Evolutionary conservation across 2,797 vertebrate species (phyloP), one percentile per base, ranked within the genome.

Genomic region (Cyprinella venusta): DNA sequence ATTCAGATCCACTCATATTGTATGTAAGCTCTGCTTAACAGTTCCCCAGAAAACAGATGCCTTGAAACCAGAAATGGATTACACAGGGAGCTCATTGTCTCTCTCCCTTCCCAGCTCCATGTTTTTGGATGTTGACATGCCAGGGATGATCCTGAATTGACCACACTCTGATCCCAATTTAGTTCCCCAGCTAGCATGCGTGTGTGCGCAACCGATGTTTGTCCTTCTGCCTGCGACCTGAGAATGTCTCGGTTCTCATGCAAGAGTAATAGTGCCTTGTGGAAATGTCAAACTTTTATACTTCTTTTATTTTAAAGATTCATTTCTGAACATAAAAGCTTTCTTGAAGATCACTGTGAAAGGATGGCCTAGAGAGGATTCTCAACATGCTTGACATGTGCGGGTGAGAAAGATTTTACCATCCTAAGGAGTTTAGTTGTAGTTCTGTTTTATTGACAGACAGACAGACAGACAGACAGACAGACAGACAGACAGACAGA

Each of bases 211-310:
- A 56, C 67, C 68, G n/a, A 9, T 82, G 69, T 80, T 76, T 68
- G 85, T 88, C 89, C 87, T 69, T 89, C 86, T 86, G 63, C 86
- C 74, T 84, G 80, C 85, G 84, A 88, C 87, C 90, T 86, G 83
- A 91, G 91, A 92, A 88, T 63, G 74, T 85, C 81, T 88, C 85
- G 84, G 74, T 79, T 82, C 88, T 93, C 91, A 92, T 94, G 86
- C 92, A 94, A 93, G 89, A 93, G 80, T 92, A 86, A 93, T 91
- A 52, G 24, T n/a, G 56, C 88, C 91, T 89, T 90, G 71, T 81
- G 89, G 87, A 82, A 88, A 69, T 69, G 85, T 90, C 78, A 90
- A 94, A 89, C 30, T 92, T 92, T 91, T 64, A 92, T 90, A 74
- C 65, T 87, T 90, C 63, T 88, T 90, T 89, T 77, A 85, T 89